Percentiles rank a stretch among this genome's conserved stretches.
Evolutionary conservation across 1,140 invertebrate genomes (phyloP).

Genomic region (Meloidogyne chitwoodi): DNA sequence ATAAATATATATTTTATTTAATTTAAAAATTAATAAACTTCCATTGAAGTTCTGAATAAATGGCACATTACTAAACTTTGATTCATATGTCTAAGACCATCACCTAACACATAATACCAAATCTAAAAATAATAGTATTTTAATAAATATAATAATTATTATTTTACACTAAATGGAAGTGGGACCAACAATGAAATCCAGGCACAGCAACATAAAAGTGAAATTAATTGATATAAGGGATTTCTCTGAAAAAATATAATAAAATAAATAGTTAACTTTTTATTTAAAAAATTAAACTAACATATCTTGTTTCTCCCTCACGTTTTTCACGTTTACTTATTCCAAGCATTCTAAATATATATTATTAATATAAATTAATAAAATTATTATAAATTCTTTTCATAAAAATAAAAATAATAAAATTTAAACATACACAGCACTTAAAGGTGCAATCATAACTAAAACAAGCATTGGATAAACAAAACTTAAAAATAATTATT

Average conservation of each 20-base stretch:
- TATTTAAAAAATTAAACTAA: conserved; percentile 29
- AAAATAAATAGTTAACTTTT: background rate
- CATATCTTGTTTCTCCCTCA: conserved; percentile 54
- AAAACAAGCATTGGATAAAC: conserved; percentile 57
- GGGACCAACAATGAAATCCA: conserved; percentile 54
- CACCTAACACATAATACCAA: conserved; percentile 26
- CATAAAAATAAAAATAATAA: too few relatives aligned
- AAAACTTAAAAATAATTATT: conserved; percentile 2
- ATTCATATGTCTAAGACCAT: conserved; percentile 44
- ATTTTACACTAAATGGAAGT: conserved; percentile 57
- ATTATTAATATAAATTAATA: too few relatives aligned
- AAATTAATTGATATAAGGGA: conserved; percentile 59
- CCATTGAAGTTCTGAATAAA: conserved; percentile 49
- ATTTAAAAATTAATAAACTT: background rate
- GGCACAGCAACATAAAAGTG: conserved; percentile 55
- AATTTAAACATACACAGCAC: conserved; percentile 25
- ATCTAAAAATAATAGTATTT: background rate
- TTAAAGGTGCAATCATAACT: conserved; percentile 50
- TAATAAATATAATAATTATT: conserved; percentile 33
- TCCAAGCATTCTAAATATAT: conserved; percentile 46
- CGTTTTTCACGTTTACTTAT: conserved; percentile 58
- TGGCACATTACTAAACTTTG: conserved; percentile 57
- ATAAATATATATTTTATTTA: conserved; percentile 1
- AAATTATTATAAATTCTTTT: too few relatives aligned
- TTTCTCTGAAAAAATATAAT: conserved; percentile 47